Evolutionary conservation across 1,140 invertebrate genomes (phyloP).

Genomic region (Luehdorfia chinensis): DNA sequence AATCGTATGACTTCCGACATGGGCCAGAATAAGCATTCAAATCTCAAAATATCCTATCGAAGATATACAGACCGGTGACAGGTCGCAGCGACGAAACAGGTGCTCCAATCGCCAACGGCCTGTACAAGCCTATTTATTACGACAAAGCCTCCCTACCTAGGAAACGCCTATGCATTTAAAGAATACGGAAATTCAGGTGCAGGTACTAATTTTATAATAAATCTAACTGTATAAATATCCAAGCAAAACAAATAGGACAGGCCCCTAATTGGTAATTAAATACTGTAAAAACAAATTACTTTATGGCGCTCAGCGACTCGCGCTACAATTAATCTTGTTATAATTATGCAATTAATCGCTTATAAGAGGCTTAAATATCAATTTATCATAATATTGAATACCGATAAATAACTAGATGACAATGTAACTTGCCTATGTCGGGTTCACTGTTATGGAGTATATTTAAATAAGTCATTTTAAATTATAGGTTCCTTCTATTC

Average conservation of each 20-base stretch:
- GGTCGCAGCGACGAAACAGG: no score
- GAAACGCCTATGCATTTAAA: no score
- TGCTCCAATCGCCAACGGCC: no score
- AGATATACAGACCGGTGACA: no score
- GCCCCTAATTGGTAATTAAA: conserved; percentile 7
- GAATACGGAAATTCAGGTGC: no score
- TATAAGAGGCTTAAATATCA: conserved; percentile 16
- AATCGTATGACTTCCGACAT: no score
- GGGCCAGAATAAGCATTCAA: no score
- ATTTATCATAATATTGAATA: conserved; percentile 13
- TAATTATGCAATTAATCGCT: conserved; percentile 6
- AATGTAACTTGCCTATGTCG: conserved; percentile 8
- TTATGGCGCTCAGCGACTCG: background rate
- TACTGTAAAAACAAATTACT: conserved; percentile 9
- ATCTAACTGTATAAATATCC: no score
- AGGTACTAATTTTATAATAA: conserved; percentile 4
- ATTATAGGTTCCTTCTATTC: background rate
- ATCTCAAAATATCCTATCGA: no score
- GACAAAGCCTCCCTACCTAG: no score
- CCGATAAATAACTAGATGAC: conserved; percentile 12
- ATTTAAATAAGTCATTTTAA: conserved; percentile 2
- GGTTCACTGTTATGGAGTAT: background rate
- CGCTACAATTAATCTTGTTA: conserved; percentile 11
- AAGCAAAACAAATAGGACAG: background rate
- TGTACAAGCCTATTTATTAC: no score